Evolutionary conservation across 2,888 invertebrate genomes (phyloP).

Genomic region (Oscheius myriophilus): DNA sequence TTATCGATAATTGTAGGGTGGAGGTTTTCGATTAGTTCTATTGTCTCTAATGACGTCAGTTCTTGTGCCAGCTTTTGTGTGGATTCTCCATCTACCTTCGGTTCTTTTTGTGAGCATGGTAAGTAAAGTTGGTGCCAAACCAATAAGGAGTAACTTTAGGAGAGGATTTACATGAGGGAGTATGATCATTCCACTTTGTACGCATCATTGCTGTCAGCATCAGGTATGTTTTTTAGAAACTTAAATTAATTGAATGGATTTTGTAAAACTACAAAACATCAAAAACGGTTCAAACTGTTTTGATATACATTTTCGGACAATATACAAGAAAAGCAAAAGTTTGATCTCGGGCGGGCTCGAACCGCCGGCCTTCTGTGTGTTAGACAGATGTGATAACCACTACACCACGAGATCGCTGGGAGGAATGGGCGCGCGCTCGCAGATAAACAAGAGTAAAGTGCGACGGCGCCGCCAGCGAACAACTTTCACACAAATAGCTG

Average conservation of each 20-base stretch:
- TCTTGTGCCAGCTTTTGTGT: constrained; percentile 64
- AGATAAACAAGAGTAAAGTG: neutral
- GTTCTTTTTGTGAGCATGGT: constrained; percentile 54
- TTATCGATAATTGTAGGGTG: constrained; percentile 29
- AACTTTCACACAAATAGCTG: too few species aligned
- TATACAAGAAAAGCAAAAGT: neutral
- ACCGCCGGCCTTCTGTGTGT: constrained; percentile 63
- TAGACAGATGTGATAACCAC: constrained; percentile 64
- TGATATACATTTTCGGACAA: too few species aligned
- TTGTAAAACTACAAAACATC: too few species aligned
- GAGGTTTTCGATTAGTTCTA: constrained; percentile 52
- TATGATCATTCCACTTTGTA: constrained; percentile 49
- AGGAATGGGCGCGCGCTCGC: neutral
- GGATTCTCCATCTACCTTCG: constrained; percentile 66
- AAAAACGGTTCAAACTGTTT: too few species aligned
- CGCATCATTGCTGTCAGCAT: constrained; percentile 40
- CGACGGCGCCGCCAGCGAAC: too few species aligned
- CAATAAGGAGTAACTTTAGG: constrained; percentile 21
- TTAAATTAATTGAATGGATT: neutral
- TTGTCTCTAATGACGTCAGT: constrained; percentile 62
- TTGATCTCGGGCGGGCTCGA: constrained; percentile 63
- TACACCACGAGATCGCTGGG: constrained; percentile 32
- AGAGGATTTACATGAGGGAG: constrained; percentile 46
- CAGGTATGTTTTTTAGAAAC: constrained; percentile 29
- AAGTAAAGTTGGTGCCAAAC: neutral